phyloP scores from a whole-genome alignment of 2,113 vertebrate species.

The Aphyosemion australe region DNA sequence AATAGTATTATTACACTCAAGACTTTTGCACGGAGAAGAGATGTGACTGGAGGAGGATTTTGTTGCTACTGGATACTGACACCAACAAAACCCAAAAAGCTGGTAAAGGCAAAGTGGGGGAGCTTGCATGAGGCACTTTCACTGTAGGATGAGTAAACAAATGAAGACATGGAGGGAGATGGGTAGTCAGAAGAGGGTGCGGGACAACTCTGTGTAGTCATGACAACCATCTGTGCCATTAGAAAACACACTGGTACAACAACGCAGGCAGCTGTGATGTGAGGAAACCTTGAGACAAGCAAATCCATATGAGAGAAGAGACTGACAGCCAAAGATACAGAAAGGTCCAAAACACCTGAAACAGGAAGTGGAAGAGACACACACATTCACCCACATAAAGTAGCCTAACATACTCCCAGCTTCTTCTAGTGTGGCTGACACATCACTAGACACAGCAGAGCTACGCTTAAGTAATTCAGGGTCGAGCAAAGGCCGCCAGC shows the following conservation, averaged over 20 bases:
- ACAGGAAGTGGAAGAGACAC: constrained; percentile 40
- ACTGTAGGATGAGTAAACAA: constrained; percentile 26
- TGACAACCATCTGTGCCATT: constrained; percentile 70
- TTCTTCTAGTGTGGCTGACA: constrained; percentile 53
- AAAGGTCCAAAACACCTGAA: constrained; percentile 23
- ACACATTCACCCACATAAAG: constrained; percentile 2
- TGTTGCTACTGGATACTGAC: not conserved
- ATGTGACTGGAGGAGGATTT: not conserved
- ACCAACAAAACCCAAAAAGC: not conserved
- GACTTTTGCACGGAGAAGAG: not conserved
- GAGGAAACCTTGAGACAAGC: constrained; percentile 36
- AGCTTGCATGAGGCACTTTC: constrained; percentile 48
- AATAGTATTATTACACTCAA: no score
- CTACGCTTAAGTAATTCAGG: not conserved
- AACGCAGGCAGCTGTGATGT: constrained; percentile 47
- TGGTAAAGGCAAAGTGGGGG: constrained; percentile 14
- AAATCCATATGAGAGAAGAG: constrained; percentile 37
- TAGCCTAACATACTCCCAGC: not conserved
- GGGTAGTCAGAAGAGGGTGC: not conserved
- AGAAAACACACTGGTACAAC: constrained; percentile 54
- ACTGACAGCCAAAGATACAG: constrained; percentile 25
- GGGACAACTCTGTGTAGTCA: constrained; percentile 51
- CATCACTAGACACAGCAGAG: constrained; percentile 21
- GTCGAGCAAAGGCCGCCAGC: constrained; percentile 18
- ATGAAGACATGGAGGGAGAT: rapidly evolving